Percentiles rank a stretch among this genome's conserved stretches.
Evolutionary conservation across 2,797 vertebrate genomes (phyloP).

Genomic region (Gobionotothen gibberifrons): DNA sequence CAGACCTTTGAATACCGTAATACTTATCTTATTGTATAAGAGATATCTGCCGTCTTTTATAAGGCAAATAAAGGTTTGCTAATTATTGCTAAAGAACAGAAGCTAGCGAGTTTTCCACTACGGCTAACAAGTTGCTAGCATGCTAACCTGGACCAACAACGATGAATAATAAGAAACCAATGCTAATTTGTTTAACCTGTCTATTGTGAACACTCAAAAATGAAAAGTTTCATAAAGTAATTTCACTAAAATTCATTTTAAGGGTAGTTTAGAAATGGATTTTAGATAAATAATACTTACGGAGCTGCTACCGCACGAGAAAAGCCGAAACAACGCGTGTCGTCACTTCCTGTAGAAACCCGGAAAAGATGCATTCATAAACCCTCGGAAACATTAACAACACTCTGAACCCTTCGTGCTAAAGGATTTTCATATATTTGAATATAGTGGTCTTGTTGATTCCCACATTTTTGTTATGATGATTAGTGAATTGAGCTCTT

Average conservation of each 20-base stretch:
- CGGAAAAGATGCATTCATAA: slow-evolving; percentile 15
- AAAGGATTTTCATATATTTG: neutral
- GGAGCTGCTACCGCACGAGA: slow-evolving; percentile 48
- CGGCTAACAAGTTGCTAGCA: slow-evolving; percentile 39
- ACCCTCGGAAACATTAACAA: neutral
- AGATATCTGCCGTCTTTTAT: neutral
- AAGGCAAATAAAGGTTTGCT: neutral
- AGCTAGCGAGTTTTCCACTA: slow-evolving; percentile 33
- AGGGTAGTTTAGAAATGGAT: accelerated
- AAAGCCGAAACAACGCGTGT: neutral
- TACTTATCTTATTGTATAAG: neutral
- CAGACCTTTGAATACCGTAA: neutral
- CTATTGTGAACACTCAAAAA: accelerated
- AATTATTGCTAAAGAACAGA: neutral
- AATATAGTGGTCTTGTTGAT: neutral
- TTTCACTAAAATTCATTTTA: accelerated
- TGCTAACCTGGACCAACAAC: slow-evolving; percentile 25
- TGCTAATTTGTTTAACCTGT: accelerated
- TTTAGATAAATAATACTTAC: slow-evolving; percentile 50
- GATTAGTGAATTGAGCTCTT: neutral
- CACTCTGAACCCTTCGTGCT: accelerated
- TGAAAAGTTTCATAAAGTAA: accelerated
- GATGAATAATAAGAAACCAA: neutral
- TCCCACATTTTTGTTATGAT: neutral
- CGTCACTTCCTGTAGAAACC: slow-evolving; percentile 58